Evolutionary conservation across 2,113 vertebrate genomes (phyloP).

Genomic region (Archilochus colubris): DNA sequence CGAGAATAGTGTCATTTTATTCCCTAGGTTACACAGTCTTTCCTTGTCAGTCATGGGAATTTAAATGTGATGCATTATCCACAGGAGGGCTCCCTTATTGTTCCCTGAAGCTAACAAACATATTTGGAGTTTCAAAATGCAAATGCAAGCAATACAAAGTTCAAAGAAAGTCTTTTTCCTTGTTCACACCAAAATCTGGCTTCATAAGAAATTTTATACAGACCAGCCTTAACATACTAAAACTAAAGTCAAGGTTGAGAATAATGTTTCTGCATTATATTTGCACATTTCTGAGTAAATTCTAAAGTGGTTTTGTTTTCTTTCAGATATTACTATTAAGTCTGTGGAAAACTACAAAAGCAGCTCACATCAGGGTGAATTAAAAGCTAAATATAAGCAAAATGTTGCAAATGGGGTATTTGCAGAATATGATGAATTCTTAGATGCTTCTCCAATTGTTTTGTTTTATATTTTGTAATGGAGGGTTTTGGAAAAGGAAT

Average conservation of each 20-base stretch:
- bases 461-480: background rate
- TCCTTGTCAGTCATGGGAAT: conserved; percentile 34
- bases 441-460: conserved; percentile 3
- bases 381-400: conserved; percentile 36
- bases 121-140: conserved; percentile 45
- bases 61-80: conserved; percentile 52
- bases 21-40: conserved; percentile 33
- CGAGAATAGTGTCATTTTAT: conserved; percentile 34
- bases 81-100: conserved; percentile 53
- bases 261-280: background rate
- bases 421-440: conserved; percentile 2
- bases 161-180: conserved; percentile 37
- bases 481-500: background rate
- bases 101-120: conserved; percentile 54
- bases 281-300: background rate
- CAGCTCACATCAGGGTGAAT: background rate
- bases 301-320: conserved; percentile 25
- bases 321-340: background rate
- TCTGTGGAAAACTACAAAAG: conserved; percentile 38
- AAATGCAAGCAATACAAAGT: conserved; percentile 27
- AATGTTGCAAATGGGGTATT: conserved; percentile 25
- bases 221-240: conserved; percentile 1
- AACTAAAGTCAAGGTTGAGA: background rate
- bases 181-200: conserved; percentile 1
- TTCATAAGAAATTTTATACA: conserved; percentile 21